Conservation (phyloP, 2,797 vertebrate species). For the Echeneis naucrates region DNA sequence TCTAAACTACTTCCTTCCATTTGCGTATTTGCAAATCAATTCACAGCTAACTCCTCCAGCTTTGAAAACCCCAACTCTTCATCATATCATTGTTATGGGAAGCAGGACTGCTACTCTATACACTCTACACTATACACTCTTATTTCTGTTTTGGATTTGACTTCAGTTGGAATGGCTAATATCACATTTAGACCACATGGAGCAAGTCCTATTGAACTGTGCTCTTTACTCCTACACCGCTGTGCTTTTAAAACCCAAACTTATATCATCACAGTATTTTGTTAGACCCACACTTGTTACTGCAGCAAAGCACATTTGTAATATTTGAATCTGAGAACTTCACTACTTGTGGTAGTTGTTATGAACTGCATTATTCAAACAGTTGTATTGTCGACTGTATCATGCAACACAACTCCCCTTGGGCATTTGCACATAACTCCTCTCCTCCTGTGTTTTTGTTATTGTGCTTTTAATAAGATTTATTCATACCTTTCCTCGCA, state of each 20-base stretch:
- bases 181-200: slow-evolving; percentile 58
- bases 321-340: slow-evolving; percentile 24
- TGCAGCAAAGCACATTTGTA: slow-evolving; percentile 34
- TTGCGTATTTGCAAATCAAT: slow-evolving; percentile 66
- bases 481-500: not conserved
- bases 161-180: slow-evolving; percentile 69
- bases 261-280: not conserved
- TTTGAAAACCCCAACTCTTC: slow-evolving; percentile 61
- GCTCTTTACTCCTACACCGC: slow-evolving; percentile 36
- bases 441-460: slow-evolving; percentile 1
- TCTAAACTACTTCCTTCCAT: slow-evolving; percentile 36
- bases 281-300: slow-evolving; percentile 7
- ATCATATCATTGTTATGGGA: slow-evolving; percentile 73
- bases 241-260: slow-evolving; percentile 31
- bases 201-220: slow-evolving; percentile 38
- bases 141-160: slow-evolving; percentile 60
- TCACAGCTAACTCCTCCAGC: slow-evolving; percentile 62
- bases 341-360: slow-evolving; percentile 16
- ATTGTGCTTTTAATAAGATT: not conserved
- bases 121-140: slow-evolving; percentile 36
- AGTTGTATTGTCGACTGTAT: slow-evolving; percentile 19
- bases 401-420: slow-evolving; percentile 9
- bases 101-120: slow-evolving; percentile 47
- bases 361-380: slow-evolving; percentile 36
- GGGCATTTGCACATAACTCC: slow-evolving; percentile 8